Evolutionary conservation across 2,113 vertebrate species (phyloP), one percentile per base, ranked within the genome.

Genomic region (Coptodon bakossiorum): DNA sequence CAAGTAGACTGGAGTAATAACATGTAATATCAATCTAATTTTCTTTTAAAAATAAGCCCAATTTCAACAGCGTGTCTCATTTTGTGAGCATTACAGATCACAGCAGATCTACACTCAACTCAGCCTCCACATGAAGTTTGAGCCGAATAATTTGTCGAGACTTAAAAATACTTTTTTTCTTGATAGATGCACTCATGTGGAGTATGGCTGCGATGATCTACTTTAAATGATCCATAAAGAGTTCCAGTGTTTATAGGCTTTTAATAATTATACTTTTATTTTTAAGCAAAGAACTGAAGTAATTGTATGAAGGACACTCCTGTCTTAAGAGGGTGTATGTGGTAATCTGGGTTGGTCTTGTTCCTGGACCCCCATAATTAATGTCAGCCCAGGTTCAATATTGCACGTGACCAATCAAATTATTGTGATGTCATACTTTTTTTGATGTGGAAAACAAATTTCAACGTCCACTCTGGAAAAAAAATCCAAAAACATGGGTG

Each of bases 401-500:
- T 38, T 38, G 34, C 10, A 38, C 0, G 4, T 38, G 31, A 66
- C 34, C 31, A 66, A 66, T 66, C 31, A 66, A n/a, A 38, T 66
- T 66, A n/a, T 66, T 38, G 31, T 1, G 19, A 66, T 66, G 10
- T n/a, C 61, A 38, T 38, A 1, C 1, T 36, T 36, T 36, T 63
- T 66, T 66, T 0, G 1, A 36, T 66, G 17, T 36, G 14, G 29
- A 19, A 61, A 61, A 34, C 9, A 63, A 36, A 61, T 10, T 61
- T 6, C 0, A n/a, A 63, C 6, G 0, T 36, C 9, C 31, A 12
- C 1, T 36, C 9, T 36, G 31, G 59, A 2, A 10, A 31, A 9
- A 14, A 5, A 6, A 3, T 57, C 17, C 9, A n/a, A 12, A n/a
- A 36, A 66, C 17, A 38, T 3, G 61, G 0, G 59, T 1, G 4